Evolutionary conservation across 2,113 vertebrate species (phyloP).

Genomic region (Narcine bancroftii): DNA sequence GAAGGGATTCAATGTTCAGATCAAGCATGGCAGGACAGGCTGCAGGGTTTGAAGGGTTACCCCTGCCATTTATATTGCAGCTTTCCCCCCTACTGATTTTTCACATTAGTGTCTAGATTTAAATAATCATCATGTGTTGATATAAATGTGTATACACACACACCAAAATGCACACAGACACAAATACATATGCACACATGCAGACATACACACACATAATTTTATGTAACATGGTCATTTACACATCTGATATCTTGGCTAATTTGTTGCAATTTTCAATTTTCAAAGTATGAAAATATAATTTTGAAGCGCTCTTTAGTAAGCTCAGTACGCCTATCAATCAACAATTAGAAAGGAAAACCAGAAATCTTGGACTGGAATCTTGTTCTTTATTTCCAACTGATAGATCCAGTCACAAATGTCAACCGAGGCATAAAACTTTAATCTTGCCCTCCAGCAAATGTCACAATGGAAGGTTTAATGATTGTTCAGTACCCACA

Average conservation of each 20-base stretch:
- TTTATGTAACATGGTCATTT: not conserved
- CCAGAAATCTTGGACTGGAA: not conserved
- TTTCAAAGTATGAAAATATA: not conserved
- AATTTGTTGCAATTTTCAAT: not conserved
- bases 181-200: not conserved
- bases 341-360: not conserved
- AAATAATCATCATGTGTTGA: not conserved
- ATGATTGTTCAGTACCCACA: not conserved
- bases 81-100: not conserved
- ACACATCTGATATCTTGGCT: not conserved
- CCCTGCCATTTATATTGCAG: not conserved
- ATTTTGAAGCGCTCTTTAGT: not conserved
- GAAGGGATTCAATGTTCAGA: not conserved
- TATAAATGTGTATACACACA: too few species aligned
- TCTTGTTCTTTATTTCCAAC: not conserved
- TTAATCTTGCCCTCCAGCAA: not conserved
- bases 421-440: not conserved
- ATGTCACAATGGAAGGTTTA: not conserved
- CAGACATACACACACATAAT: not conserved
- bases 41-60: not conserved
- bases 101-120: not conserved
- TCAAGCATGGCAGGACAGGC: not conserved
- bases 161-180: not conserved
- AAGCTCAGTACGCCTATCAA: too few species aligned
- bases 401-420: not conserved